Conservation (phyloP, 1,140 invertebrate species). For the Anastatus disparis region DNA sequence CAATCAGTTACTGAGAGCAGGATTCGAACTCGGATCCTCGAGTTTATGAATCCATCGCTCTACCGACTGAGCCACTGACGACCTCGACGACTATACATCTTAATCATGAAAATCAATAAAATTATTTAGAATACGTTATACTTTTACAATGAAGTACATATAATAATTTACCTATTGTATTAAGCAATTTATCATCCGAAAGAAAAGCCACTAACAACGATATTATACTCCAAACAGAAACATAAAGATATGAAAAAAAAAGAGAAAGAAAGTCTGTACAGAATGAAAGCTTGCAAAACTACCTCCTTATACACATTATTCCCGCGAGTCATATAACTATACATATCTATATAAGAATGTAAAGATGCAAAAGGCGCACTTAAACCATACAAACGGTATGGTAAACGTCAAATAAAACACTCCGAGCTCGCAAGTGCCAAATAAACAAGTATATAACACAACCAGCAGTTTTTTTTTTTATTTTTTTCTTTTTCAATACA, state of each 20-base stretch:
- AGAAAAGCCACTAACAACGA: not conserved
- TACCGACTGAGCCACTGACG: too few relatives aligned
- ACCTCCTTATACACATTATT: not conserved
- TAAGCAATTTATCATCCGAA: not conserved
- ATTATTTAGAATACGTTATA: too few relatives aligned
- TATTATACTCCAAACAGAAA: not conserved
- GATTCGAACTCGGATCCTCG: too few relatives aligned
- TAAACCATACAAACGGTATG: slow-evolving; percentile 23
- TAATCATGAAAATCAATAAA: too few relatives aligned
- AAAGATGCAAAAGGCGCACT: not conserved
- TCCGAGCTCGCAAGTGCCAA: too few relatives aligned
- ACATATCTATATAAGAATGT: too few relatives aligned
- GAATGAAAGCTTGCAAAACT: slow-evolving; percentile 1
- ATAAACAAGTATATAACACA: too few relatives aligned
- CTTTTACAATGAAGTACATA: not conserved
- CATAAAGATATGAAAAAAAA: not conserved
- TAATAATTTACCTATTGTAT: not conserved
- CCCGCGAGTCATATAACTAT: not conserved
- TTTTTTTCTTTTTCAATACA: too few relatives aligned
- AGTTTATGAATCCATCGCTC: too few relatives aligned
- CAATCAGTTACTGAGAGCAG: too few relatives aligned
- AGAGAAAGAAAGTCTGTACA: not conserved
- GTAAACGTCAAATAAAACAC: slow-evolving; percentile 33
- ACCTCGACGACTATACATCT: too few relatives aligned
- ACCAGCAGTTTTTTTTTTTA: too few relatives aligned